Evolutionary conservation across 2,113 vertebrate species (phyloP), one percentile per base, ranked within the genome.

Genomic region (Grammomys dolichurus): DNA sequence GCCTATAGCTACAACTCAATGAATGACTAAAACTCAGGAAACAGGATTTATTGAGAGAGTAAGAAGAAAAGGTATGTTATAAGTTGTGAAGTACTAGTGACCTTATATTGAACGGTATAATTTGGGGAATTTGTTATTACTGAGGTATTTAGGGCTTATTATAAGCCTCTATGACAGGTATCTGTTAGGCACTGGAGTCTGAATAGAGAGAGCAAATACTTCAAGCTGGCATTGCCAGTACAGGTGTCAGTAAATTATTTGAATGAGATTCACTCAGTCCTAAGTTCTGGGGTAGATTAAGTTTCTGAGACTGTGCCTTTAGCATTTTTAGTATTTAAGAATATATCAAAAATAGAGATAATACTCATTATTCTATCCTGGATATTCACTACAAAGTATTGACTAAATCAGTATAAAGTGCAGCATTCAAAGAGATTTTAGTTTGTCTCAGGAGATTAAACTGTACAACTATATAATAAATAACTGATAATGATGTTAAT

Each of bases 11-110:
- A 36, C 9, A 13, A 81, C 67, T 6, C 87, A 56, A 91, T 63
- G 14, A 94, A 76, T 92, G 56, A 85, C 72, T 80, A 69, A 90
- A 93, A 58, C 19, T 90, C 67, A 95, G 28, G 67, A 48, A 95
- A 92, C 36, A 93, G 9, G 36, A 93, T 84, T 84, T 75, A 73
- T 70, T 92, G 46, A 94, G 4, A 91, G 73, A 73, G 81, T 87
- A 28, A 10, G n/a, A 92, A 20, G 36, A 31, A 75, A 78, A 86
- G 75, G 13, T 77, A 54, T 28, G 19, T 93, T 72, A 14, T 87
- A 58, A 84, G n/a, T 78, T 78, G 1, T 73, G 56, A 87, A 87
- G 51, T 48, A 9, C 8, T 87, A 6, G 51, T 51, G 11, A 43
- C 92, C 10, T 80, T 26, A 72, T 54, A 73, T 36, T 87, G 28